Evolutionary conservation across 2,797 vertebrate species (phyloP), one percentile per base, ranked within the genome.

Genomic region (Acanthurus lineatus): DNA sequence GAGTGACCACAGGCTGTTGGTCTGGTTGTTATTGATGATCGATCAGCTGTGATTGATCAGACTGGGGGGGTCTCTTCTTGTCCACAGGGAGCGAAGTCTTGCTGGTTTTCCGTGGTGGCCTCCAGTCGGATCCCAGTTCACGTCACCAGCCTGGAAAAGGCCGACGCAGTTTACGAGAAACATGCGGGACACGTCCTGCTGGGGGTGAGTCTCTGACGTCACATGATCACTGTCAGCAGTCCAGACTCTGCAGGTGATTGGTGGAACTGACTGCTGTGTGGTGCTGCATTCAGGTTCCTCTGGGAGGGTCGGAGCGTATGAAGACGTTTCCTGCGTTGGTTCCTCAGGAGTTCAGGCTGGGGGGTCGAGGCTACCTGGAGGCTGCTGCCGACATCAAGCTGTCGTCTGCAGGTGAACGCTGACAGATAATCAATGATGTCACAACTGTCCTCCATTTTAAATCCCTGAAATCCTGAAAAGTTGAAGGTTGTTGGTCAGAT

Each of bases 51-150:
- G 15, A 4, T 17, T 22, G 40, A 35, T 51, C 3, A 28, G 20
- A 25, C 28, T 47, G 53, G 1, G 64, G 9, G 32, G 25, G 45
- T 58, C 17, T 51, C n/a, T 0, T 22, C 15, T 32, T 5, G 5
- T 49, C 69, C 22, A 3, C 85, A 99, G 98, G 98, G 97, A 28
- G 84, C 87, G 60, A 91, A 84, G 16, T 85, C 96, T 8, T 96
- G 96, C 86, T 99, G 97, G 97, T 97, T 99, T 81, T 96, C 97
- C 1, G 96, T 98, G 0, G 11, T 99, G 78, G 96, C 95, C 38
- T 98, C 97, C 40, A 92, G 88, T 73, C 81, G 69, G 9, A 81
- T 99, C 73, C 97, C 98, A 0, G 94, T 99, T 42, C 96, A 96
- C 14, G 44, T 97, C 80, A 96, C 96, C 83, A 89, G 74, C 7